A percentile compares a stretch with the other conserved stretches of the same genome.
phyloP scores from a whole-genome alignment of 2,888 invertebrate species.

The Halictus ligatus region DNA sequence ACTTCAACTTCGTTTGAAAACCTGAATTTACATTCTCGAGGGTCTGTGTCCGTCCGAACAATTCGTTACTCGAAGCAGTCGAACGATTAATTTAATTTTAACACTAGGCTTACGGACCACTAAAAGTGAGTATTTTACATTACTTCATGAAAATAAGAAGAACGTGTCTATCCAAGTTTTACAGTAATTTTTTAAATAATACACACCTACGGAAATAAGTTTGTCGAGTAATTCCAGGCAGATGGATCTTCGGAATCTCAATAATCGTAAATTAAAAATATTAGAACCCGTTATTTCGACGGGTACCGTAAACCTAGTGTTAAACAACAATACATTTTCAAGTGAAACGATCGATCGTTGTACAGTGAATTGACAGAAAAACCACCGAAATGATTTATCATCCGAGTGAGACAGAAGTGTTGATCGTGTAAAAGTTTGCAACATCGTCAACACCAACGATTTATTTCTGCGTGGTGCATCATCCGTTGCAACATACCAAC shows the following conservation, averaged over 20 bases:
- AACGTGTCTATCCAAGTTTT: too few relatives aligned
- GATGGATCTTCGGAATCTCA: too few relatives aligned
- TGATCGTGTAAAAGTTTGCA: neutral
- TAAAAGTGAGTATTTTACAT: too few relatives aligned
- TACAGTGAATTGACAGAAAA: neutral
- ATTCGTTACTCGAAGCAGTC: neutral
- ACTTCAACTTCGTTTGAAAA: neutral
- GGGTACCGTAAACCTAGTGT: too few relatives aligned
- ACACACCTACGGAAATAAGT: too few relatives aligned
- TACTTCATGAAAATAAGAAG: too few relatives aligned
- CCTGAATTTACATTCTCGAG: neutral
- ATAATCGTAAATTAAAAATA: too few relatives aligned
- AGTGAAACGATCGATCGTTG: neutral
- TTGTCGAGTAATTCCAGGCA: too few relatives aligned
- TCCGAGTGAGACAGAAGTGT: neutral
- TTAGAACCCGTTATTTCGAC: too few relatives aligned
- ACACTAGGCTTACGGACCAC: too few relatives aligned
- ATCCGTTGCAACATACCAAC: neutral
- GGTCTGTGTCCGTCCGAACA: neutral
- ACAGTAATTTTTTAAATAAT: too few relatives aligned
- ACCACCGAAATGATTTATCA: neutral
- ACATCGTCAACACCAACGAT: conserved; percentile 9
- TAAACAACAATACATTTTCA: neutral
- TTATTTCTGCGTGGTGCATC: conserved; percentile 12
- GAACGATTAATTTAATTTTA: neutral